Evolutionary conservation across 2,888 invertebrate genomes (phyloP), one percentile per base, ranked within the genome.

Genomic region (Tribolium freemani): DNA sequence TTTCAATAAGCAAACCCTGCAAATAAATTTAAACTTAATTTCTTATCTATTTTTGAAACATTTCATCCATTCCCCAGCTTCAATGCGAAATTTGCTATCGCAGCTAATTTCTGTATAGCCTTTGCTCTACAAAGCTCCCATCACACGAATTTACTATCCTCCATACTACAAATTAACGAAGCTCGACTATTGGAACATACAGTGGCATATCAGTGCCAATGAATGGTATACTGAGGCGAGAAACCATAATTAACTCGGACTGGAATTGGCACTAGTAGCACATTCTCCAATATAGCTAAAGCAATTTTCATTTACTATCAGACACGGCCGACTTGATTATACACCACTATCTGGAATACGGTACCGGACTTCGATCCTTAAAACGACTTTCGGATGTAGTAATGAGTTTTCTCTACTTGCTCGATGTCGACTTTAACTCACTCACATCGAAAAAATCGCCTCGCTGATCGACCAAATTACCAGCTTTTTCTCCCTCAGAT

Each of bases 121-220:
- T 58, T 44, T 20, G n/a, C 16, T n/a, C 20, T 8, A 45, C 58
- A 58, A 45, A 58, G 58, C 58, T 38, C 13, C 58, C 58, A 45
- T 58, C 58, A 58, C 38, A 58, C 50, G 31, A 63, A 63, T 63
- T 63, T 63, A 63, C 50, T 48, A 5, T 48, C 63, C 63, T 51
- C 50, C 50, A 38, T 48, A 11, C 16, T 63, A 38, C 63, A 50
- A 63, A 63, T 63, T 63, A 63, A 63, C 63, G 63, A 51, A 50
- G 50, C 63, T 51, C 38, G 50, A 50, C 63, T 63, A 63, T 63
- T 63, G 63, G 63, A 63, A 51, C 50, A 63, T 48, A 31, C 38
- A 63, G 63, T 54, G 66, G 54, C 66, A 30, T 66, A 66, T 66
- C 66, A 66, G 66, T 54, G 66, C 66, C 54, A 66, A 54, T 66